Evolutionary conservation across 1,140 invertebrate species (phyloP).

Genomic region (Acromyrmex charruanus): DNA sequence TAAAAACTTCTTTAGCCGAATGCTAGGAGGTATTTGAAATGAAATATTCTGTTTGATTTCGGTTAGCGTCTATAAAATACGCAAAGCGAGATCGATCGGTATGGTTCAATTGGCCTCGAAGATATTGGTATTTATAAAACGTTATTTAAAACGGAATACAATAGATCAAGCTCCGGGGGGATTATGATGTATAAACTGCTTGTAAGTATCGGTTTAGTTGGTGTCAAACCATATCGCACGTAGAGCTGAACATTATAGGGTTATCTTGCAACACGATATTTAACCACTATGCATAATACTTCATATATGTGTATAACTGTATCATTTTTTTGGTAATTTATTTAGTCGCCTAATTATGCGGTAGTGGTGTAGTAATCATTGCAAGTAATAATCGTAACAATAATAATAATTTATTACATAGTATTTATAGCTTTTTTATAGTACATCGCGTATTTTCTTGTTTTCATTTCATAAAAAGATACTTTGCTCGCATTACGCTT

Average conservation of each 20-base stretch:
- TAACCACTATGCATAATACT: slow-evolving; percentile 70
- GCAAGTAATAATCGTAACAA: slow-evolving; percentile 82
- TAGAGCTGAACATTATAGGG: slow-evolving; percentile 64
- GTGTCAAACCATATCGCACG: slow-evolving; percentile 53
- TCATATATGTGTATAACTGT: slow-evolving; percentile 54
- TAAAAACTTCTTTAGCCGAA: background rate
- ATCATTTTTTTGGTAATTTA: slow-evolving; percentile 60
- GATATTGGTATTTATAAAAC: slow-evolving; percentile 30
- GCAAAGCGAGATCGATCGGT: slow-evolving; percentile 37
- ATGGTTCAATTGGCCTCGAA: slow-evolving; percentile 50
- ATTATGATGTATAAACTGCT: slow-evolving; percentile 55
- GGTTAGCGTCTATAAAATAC: slow-evolving; percentile 51
- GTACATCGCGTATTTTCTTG: slow-evolving; percentile 78
- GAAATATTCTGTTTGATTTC: slow-evolving; percentile 37
- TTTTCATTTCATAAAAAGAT: slow-evolving; percentile 83
- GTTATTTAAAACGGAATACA: slow-evolving; percentile 30
- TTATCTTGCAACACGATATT: slow-evolving; percentile 71
- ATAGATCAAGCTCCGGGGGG: slow-evolving; percentile 30
- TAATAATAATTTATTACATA: slow-evolving; percentile 85
- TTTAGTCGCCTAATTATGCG: slow-evolving; percentile 80
- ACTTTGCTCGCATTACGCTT: slow-evolving; percentile 72
- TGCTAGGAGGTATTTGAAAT: slow-evolving; percentile 25
- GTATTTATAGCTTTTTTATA: slow-evolving; percentile 84
- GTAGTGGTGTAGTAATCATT: slow-evolving; percentile 81
- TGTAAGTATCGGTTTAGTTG: slow-evolving; percentile 62